Conservation (phyloP, 2,113 vertebrate species). For the Geothlypis trichas region DNA sequence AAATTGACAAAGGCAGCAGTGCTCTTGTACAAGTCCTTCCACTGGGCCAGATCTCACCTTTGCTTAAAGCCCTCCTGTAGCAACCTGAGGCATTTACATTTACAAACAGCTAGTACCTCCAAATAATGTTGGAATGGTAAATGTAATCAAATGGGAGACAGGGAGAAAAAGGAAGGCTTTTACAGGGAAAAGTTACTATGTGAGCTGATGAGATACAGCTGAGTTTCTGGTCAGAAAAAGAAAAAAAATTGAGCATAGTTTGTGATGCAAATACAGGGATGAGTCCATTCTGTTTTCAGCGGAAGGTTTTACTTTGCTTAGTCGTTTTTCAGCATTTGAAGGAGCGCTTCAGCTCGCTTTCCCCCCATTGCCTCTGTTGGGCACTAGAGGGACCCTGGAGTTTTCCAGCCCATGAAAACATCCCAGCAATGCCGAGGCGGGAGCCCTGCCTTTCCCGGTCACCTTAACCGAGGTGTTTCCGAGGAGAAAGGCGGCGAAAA, state of each 20-base stretch:
- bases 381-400: conserved; percentile 35
- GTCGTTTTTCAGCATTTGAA: neutral
- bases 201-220: neutral
- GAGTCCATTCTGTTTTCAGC: neutral
- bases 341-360: neutral
- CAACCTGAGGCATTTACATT: neutral
- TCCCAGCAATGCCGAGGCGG: rapidly evolving
- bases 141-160: neutral
- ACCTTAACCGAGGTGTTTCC: neutral
- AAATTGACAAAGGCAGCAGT: neutral
- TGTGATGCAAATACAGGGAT: neutral
- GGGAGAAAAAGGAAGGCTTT: neutral
- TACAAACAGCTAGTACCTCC: neutral
- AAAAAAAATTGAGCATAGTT: neutral
- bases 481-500: neutral
- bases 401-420: neutral
- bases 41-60: neutral
- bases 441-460: neutral
- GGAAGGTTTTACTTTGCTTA: neutral
- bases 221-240: neutral
- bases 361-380: neutral
- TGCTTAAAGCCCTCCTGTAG: neutral
- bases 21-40: neutral
- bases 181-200: neutral
- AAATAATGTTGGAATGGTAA: neutral